Conservation (phyloP, 2,797 vertebrate species). For the Selene dorsalis region DNA sequence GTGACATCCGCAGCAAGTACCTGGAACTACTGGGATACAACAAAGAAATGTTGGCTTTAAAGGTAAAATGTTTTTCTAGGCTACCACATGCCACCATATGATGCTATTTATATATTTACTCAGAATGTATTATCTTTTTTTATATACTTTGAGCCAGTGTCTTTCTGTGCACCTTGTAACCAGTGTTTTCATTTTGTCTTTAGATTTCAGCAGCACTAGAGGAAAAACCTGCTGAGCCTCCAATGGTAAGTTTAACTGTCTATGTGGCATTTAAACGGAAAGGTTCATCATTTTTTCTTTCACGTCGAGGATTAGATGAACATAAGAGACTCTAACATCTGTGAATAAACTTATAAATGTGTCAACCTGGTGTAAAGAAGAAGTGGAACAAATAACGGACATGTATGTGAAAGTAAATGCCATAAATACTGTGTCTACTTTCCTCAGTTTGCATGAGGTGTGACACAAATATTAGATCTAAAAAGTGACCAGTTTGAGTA, state of each 20-base stretch:
- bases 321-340: too few relatives aligned
- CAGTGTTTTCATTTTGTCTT: conserved; percentile 31
- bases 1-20: conserved; percentile 91
- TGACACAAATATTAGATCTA: too few relatives aligned
- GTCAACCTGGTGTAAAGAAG: too few relatives aligned
- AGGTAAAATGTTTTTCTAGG: conserved; percentile 82
- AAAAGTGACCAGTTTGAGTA: too few relatives aligned
- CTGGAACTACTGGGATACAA: conserved; percentile 95
- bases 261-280: background rate
- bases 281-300: too few relatives aligned
- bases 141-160: background rate
- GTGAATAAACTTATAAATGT: too few relatives aligned
- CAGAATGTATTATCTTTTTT: background rate
- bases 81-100: too few relatives aligned
- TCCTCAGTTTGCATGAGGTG: too few relatives aligned
- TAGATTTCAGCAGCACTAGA: conserved; percentile 90
- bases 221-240: conserved; percentile 75
- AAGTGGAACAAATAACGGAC: too few relatives aligned
- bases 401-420: too few relatives aligned
- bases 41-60: conserved; percentile 91
- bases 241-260: conserved; percentile 77
- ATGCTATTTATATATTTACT: background rate
- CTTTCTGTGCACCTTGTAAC: conserved; percentile 5
- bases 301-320: too few relatives aligned
- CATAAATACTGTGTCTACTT: too few relatives aligned